Evolutionary conservation across 2,888 invertebrate species (phyloP).

Genomic region (Mongoloraphidia duomilia): DNA sequence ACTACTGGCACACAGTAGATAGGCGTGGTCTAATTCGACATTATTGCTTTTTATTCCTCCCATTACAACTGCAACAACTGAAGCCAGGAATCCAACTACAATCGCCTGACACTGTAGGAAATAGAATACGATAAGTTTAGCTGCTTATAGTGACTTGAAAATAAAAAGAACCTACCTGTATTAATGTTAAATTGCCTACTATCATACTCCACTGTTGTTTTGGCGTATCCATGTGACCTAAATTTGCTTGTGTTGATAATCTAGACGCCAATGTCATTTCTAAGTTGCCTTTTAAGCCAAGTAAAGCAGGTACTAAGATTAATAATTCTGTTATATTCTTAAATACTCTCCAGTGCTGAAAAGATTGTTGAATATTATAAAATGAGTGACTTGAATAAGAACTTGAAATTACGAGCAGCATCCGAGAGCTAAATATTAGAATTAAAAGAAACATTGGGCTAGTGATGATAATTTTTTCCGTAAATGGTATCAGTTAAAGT

Average conservation of each 20-base stretch:
- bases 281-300: conserved; percentile 69
- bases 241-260: conserved; percentile 63
- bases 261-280: conserved; percentile 74
- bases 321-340: conserved; percentile 52
- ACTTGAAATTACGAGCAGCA: no score
- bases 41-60: conserved; percentile 47
- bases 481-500: neutral
- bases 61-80: conserved; percentile 52
- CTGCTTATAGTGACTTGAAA: neutral
- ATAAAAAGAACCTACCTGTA: conserved; percentile 41
- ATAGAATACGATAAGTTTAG: neutral
- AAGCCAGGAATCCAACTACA: conserved; percentile 57
- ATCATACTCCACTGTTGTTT: conserved; percentile 51
- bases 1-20: conserved; percentile 58
- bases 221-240: conserved; percentile 57
- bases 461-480: neutral
- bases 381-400: neutral
- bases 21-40: conserved; percentile 48
- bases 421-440: neutral
- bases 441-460: neutral
- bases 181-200: conserved; percentile 56
- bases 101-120: conserved; percentile 47
- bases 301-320: conserved; percentile 59
- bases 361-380: conserved; percentile 4
- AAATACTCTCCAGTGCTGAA: conserved; percentile 59